phyloP scores from a whole-genome alignment of 2,888 invertebrate genomes.

The Osmoderma eremita region DNA sequence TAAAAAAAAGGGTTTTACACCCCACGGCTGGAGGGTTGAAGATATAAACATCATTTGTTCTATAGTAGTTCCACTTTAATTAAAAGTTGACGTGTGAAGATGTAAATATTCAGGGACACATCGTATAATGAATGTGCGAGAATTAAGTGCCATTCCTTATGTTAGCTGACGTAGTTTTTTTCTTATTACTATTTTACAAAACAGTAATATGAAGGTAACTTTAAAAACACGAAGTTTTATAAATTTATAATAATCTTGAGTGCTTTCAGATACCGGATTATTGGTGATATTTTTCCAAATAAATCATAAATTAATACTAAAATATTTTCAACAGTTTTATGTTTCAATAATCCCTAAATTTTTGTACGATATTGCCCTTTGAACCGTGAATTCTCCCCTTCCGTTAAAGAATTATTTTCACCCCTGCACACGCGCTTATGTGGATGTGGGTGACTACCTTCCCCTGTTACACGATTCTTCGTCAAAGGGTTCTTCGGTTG shows the following conservation, averaged over 20 bases:
- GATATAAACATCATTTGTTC: too few species aligned
- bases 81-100: too few species aligned
- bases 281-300: too few species aligned
- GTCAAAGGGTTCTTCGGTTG: conserved; percentile 4
- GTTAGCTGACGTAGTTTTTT: too few species aligned
- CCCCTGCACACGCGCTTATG: background rate
- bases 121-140: too few species aligned
- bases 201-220: background rate
- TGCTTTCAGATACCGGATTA: too few species aligned
- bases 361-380: background rate
- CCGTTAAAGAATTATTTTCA: conserved; percentile 9
- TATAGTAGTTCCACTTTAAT: too few species aligned
- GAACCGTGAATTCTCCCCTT: conserved; percentile 17
- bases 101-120: too few species aligned
- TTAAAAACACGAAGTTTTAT: background rate
- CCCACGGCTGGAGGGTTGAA: too few species aligned
- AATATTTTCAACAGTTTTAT: background rate
- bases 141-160: too few species aligned
- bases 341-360: background rate
- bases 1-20: too few species aligned
- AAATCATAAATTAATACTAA: background rate
- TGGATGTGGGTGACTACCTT: conserved; percentile 18
- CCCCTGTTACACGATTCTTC: conserved; percentile 1
- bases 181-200: too few species aligned
- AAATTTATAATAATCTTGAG: background rate